phyloP scores from a whole-genome alignment of 2,888 invertebrate genomes.

The Aromia moschata region DNA sequence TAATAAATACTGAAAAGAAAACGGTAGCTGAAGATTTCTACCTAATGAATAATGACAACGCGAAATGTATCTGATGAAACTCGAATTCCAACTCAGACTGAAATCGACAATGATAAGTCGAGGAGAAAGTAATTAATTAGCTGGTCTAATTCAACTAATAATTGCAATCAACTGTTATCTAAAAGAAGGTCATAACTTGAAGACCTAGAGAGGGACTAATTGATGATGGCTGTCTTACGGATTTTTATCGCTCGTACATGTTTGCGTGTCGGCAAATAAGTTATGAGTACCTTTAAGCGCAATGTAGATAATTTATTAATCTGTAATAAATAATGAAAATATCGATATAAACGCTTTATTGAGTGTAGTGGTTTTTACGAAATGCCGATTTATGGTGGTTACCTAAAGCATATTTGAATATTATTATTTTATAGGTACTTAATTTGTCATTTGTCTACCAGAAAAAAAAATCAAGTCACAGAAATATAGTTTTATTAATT shows the following conservation, averaged over 20 bases:
- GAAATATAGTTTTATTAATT: no score
- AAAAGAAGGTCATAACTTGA: slow-evolving; percentile 18
- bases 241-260: slow-evolving; percentile 1
- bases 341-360: no score
- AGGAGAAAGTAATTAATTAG: slow-evolving; percentile 27
- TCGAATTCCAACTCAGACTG: slow-evolving; percentile 11
- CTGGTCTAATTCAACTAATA: slow-evolving; percentile 24
- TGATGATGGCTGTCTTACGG: slow-evolving; percentile 1
- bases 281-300: no score
- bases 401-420: no score
- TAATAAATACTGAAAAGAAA: background rate
- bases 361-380: no score
- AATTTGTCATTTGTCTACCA: no score
- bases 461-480: no score
- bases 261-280: slow-evolving; percentile 1
- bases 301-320: no score
- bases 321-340: no score
- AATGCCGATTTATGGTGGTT: no score
- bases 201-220: slow-evolving; percentile 1
- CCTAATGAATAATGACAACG: background rate
- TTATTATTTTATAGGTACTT: no score
- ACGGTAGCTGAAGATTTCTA: background rate
- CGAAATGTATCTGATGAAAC: background rate
- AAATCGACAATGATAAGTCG: slow-evolving; percentile 25
- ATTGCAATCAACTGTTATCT: slow-evolving; percentile 26